Evolutionary conservation across 2,113 vertebrate species (phyloP), one percentile per base, ranked within the genome.

Genomic region (Bostrychus sinensis): DNA sequence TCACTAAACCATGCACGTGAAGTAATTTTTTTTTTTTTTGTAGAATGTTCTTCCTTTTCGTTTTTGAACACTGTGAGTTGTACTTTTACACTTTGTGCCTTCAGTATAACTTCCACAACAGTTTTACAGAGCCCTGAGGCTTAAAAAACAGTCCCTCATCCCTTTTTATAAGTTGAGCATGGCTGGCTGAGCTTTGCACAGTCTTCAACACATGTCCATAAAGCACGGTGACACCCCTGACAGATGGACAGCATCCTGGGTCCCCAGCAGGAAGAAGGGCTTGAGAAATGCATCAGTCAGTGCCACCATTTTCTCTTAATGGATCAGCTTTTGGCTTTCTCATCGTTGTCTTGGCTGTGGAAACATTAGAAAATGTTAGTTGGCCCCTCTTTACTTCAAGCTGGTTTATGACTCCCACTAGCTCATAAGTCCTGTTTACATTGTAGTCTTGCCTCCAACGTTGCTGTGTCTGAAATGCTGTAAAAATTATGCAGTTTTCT

Each of bases 201-300:
- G 77, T 75, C 72, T 74, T 69, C 66, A 71, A 62, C 80, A 69
- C 62, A 34, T 25, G 56, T 77, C 75, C 60, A 70, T 81, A 80
- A 76, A 84, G 69, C 54, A 62, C 51, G 20, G n/a, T 74, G 57
- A 64, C 69, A 55, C 64, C 66, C 59, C 50, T 69, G 82, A 87
- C 80, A 70, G 83, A 83, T 83, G 82, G 76, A 89, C 80, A 83
- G 84, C 75, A 66, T 70, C 68, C 56, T 30, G 73, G 81, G 75
- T 84, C 13, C 70, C 73, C 80, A 88, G 66, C 63, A 74, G 69
- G 90, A 90, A 48, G 88, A 90, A 62, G 54, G 59, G 54, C 84
- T 22, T 80, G 88, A 72, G 78, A 82, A 41, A 91, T 80, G 68
- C 55, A 88, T 66, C 75, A 80, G 42, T 87, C 86, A 4, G 80